Conservation (phyloP, 2,113 vertebrate genomes). For the Xiphophorus maculatus region DNA sequence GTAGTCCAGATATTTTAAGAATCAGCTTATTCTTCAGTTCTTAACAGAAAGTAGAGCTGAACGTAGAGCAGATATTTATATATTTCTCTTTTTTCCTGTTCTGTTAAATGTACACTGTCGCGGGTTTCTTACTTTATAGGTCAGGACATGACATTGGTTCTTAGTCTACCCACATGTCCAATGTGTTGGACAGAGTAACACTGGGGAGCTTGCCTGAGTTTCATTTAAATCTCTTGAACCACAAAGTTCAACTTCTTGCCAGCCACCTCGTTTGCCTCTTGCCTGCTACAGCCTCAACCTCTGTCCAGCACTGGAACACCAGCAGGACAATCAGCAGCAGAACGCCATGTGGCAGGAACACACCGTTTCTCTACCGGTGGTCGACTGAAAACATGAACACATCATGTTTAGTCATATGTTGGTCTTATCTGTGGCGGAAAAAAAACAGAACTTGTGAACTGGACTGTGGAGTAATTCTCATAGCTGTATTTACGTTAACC, state of each 20-base stretch:
- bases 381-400: no score
- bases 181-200: not conserved
- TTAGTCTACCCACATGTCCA: not conserved
- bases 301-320: not conserved
- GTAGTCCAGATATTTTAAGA: not conserved
- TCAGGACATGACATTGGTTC: constrained; percentile 10
- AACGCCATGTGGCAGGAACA: no score
- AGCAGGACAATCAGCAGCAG: not conserved
- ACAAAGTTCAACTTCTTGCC: not conserved
- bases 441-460: no score
- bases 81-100: not conserved
- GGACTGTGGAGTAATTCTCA: no score
- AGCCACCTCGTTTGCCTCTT: not conserved
- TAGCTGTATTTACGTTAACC: no score
- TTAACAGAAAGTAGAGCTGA: not conserved
- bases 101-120: constrained; percentile 4
- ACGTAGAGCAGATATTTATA: not conserved
- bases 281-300: not conserved
- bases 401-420: no score
- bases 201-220: not conserved
- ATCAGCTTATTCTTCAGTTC: not conserved
- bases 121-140: constrained; percentile 7
- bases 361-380: no score
- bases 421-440: no score
- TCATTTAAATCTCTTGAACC: not conserved